These are phyloP conservation scores for Platysternon megacephalum DNA, from an alignment of 2,113 vertebrate species.

Conservation along the genomic window DNA sequence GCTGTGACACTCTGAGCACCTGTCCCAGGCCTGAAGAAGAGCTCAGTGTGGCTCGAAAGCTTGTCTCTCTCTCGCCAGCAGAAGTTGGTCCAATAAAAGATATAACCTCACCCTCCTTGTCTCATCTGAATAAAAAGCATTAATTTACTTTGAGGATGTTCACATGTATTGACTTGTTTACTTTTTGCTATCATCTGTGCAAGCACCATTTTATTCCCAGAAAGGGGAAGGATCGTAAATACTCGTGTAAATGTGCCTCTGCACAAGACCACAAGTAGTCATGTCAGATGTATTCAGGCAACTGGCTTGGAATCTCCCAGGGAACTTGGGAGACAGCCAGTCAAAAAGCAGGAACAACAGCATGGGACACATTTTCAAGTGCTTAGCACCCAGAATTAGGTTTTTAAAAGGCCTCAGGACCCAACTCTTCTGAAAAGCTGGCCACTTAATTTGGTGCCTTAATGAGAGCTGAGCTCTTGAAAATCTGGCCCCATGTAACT, in stretches of 20 bases:
- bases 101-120: background rate
- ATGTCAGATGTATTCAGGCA: background rate
- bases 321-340: background rate
- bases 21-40: background rate
- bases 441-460: background rate
- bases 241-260: background rate
- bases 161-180: background rate
- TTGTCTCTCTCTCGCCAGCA: background rate
- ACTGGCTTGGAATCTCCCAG: background rate
- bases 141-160: background rate
- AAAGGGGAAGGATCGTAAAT: background rate
- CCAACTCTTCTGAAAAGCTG: background rate
- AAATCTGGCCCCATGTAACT: background rate
- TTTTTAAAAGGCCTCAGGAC: background rate
- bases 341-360: background rate
- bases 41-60: background rate
- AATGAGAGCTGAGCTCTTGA: background rate
- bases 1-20: background rate
- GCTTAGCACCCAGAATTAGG: background rate
- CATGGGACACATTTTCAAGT: background rate
- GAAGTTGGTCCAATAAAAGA: too few species aligned
- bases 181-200: background rate
- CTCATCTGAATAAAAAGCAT: background rate
- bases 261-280: background rate
- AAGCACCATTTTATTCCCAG: background rate